Base-by-base conservation (phyloP, 2,888 invertebrate species). In the Aradus depressus region DNA sequence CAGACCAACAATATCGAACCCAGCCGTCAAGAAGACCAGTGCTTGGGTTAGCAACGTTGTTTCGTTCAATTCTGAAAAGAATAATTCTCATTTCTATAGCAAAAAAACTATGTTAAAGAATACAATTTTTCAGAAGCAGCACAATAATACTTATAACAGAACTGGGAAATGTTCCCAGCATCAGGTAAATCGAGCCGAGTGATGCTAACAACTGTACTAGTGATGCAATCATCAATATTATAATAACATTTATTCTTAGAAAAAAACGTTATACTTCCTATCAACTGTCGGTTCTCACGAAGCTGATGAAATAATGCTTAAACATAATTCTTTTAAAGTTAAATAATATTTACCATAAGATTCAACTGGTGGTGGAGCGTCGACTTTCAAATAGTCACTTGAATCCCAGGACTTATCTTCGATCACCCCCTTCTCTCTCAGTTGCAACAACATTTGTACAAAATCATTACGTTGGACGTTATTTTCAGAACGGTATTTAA, bases 1-100 rank as follows among this genome's bases (percentile, higher is more conserved):
- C 0, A 76, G 72, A 1, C 79, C 77, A 0, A 76, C 75, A 0
- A 80, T 76, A 62, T 77, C 78, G 56, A 79, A 75, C 0, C 81
- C 80, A 8, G 77, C 77, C 10, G 73, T 66, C 67, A 75, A 72
- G 62, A 77, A 77, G 18, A 75, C 59, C 64, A 75, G 71, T 0
- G 73, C 70, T 51, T 76, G 75, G 0, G 76, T 72, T 0, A 70
- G 70, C 18, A 75, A 65, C 44, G 72, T 70, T 8, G 67, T 67
- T 63, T 74, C 69, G 3, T 70, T 66, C 49, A 74, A 70, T 1
- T 65, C 66, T 66, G 55, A 25, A 48, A 51, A 23, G 14, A 51
- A 28, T 28, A 52, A 23, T n/a, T n/a, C n/a, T n/a, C n/a, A n/a
- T n/a, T n/a, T n/a, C n/a, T n/a, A n/a, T n/a, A n/a, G n/a, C n/a